phyloP scores from a whole-genome alignment of 2,113 vertebrate genomes.

The Cyphomyrus discorhynchus region DNA sequence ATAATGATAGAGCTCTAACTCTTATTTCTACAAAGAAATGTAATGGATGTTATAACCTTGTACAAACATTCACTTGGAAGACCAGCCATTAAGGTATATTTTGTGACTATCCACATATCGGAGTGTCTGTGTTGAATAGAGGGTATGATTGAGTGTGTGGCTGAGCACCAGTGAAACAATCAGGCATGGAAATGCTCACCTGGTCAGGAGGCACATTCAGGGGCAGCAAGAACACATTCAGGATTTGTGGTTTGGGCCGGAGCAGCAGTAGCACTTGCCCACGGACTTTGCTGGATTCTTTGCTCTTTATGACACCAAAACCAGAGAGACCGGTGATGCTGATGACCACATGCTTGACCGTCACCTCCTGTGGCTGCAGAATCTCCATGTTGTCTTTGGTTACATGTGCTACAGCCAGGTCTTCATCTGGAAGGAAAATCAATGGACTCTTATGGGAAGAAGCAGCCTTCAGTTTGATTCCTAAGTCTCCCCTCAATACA shows the following conservation, averaged over 20 bases:
- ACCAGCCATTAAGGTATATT: too few relatives aligned
- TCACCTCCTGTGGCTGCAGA: too few relatives aligned
- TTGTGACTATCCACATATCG: too few relatives aligned
- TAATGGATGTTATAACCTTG: too few relatives aligned
- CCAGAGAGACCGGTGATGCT: background rate
- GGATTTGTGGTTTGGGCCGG: background rate
- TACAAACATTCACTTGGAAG: too few relatives aligned
- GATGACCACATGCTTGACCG: constrained; percentile 4
- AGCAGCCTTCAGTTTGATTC: background rate
- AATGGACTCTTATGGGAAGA: background rate
- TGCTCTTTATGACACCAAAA: constrained; percentile 19
- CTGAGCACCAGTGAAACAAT: too few relatives aligned
- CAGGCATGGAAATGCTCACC: background rate
- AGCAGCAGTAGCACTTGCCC: constrained; percentile 29
- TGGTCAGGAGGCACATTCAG: background rate
- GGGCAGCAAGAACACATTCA: constrained; percentile 9
- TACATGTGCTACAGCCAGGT: too few relatives aligned
- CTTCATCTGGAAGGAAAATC: too few relatives aligned
- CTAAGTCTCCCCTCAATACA: background rate
- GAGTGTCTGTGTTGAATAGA: too few relatives aligned
- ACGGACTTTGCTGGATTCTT: background rate
- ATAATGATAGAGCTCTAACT: too few relatives aligned
- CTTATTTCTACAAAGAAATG: background rate
- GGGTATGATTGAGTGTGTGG: too few relatives aligned
- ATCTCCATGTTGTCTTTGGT: too few relatives aligned